Percentiles rank a stretch among this genome's conserved stretches.
Conservation (phyloP, 2,888 invertebrate species). For the Pimpla rufipes region DNA sequence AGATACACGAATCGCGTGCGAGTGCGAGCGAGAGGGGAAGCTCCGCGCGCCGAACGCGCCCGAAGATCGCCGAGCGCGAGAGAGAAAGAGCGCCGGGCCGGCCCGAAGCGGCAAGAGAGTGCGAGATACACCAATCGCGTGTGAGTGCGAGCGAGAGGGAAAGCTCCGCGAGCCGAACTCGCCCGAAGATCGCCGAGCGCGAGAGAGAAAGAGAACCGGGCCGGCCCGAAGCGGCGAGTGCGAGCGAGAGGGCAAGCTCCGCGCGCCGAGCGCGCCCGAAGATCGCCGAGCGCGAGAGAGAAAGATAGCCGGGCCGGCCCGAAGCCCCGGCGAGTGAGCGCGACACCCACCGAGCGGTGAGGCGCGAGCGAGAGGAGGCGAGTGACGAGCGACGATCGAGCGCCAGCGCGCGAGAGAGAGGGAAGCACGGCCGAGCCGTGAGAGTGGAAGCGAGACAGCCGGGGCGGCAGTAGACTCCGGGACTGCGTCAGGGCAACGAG, state of each 20-base stretch:
- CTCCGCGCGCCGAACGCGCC: conserved; percentile 15
- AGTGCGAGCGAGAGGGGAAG: conserved; percentile 34
- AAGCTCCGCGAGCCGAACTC: conserved; percentile 26
- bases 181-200: too few relatives aligned
- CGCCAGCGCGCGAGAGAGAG: conserved; percentile 38
- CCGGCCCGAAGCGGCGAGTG: conserved; percentile 27
- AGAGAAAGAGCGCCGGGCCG: conserved; percentile 1
- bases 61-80: too few relatives aligned
- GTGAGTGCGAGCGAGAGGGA: conserved; percentile 29
- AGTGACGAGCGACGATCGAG: conserved; percentile 32
- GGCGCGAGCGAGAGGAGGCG: conserved; percentile 15
- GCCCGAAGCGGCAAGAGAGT: conserved; percentile 8
- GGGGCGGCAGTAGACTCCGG: conserved; percentile 65
- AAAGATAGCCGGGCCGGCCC: not conserved
- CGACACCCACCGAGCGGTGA: too few relatives aligned
- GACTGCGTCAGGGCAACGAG: conserved; percentile 60
- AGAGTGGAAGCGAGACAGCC: conserved; percentile 56
- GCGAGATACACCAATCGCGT: conserved; percentile 41
- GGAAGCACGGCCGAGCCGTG: conserved; percentile 29
- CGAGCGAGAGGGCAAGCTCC: conserved; percentile 22
- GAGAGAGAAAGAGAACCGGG: conserved; percentile 9
- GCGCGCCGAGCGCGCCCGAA: conserved; percentile 17
- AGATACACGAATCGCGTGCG: conserved; percentile 43
- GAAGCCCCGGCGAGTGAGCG: too few relatives aligned
- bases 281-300: conserved; percentile 41